Percentiles rank a stretch among this genome's conserved stretches.
Conservation (phyloP, 2,888 invertebrate species). For the Diabrotica balteata region DNA sequence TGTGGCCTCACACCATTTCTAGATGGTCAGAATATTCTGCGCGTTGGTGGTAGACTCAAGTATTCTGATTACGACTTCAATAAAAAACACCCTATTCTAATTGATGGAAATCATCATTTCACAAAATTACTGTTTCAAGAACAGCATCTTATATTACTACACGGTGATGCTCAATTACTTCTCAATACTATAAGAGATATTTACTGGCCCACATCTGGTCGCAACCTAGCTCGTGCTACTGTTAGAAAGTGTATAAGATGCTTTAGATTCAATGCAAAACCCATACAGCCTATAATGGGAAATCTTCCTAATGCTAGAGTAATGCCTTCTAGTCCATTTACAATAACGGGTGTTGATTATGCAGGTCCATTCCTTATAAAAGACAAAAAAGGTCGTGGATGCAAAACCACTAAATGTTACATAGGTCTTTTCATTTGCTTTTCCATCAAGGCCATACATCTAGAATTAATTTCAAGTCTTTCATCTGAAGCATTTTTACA, state of each 20-base stretch:
- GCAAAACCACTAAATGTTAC: constrained; percentile 28
- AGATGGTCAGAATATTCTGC: constrained; percentile 21
- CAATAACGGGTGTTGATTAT: constrained; percentile 21
- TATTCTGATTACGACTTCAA: constrained; percentile 23
- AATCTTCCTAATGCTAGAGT: constrained; percentile 24
- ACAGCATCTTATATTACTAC: constrained; percentile 20
- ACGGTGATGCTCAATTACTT: constrained; percentile 21
- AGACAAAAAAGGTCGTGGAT: constrained; percentile 14
- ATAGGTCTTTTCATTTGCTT: constrained; percentile 26
- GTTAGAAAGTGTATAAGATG: constrained; percentile 26
- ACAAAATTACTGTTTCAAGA: constrained; percentile 22
- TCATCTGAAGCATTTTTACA: constrained; percentile 37
- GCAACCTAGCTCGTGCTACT: constrained; percentile 14
- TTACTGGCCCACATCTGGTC: constrained; percentile 16
- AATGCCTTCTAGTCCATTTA: constrained; percentile 21
- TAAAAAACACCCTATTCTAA: constrained; percentile 27
- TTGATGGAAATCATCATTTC: constrained; percentile 20
- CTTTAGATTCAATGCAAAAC: constrained; percentile 18
- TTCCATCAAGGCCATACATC: too few relatives aligned
- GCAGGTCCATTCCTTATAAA: constrained; percentile 27
- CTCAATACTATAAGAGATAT: constrained; percentile 19
- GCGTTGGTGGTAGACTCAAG: constrained; percentile 30
- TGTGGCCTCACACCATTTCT: constrained; percentile 30
- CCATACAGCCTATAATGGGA: constrained; percentile 25
- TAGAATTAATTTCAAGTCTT: constrained; percentile 36